These are phyloP conservation scores for Samia ricini DNA, from an alignment of 1,140 invertebrate species.

Conservation along the genomic window DNA sequence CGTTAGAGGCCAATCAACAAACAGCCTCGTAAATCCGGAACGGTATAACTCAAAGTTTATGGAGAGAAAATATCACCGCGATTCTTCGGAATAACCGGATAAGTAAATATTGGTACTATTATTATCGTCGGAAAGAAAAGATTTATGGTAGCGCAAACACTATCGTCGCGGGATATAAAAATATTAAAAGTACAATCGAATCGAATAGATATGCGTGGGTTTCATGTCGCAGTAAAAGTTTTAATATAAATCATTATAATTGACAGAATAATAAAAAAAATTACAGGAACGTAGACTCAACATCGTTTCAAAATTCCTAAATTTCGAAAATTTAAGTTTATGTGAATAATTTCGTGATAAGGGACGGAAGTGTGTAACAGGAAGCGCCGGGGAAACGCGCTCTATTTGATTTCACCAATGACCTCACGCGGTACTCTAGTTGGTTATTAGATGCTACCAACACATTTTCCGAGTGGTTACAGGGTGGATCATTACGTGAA, in stretches of 20 bases:
- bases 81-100: neutral
- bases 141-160: neutral
- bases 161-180: neutral
- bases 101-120: slow-evolving; percentile 1
- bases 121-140: neutral
- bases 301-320: too few relatives aligned
- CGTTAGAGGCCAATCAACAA: neutral
- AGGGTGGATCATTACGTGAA: too few relatives aligned
- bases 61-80: neutral
- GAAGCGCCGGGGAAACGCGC: too few relatives aligned
- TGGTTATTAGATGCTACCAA: too few relatives aligned
- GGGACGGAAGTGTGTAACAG: too few relatives aligned
- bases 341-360: too few relatives aligned
- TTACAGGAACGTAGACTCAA: too few relatives aligned
- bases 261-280: too few relatives aligned
- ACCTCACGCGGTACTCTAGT: too few relatives aligned
- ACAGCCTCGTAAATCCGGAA: neutral
- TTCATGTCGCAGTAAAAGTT: neutral
- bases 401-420: too few relatives aligned
- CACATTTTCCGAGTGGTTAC: too few relatives aligned
- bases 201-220: neutral
- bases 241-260: neutral
- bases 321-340: too few relatives aligned
- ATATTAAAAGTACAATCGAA: neutral
- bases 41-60: neutral